Percentiles rank a stretch among this genome's conserved stretches.
phyloP scores from a whole-genome alignment of 2,113 vertebrate genomes.

The Tragelaphus imberbis region DNA sequence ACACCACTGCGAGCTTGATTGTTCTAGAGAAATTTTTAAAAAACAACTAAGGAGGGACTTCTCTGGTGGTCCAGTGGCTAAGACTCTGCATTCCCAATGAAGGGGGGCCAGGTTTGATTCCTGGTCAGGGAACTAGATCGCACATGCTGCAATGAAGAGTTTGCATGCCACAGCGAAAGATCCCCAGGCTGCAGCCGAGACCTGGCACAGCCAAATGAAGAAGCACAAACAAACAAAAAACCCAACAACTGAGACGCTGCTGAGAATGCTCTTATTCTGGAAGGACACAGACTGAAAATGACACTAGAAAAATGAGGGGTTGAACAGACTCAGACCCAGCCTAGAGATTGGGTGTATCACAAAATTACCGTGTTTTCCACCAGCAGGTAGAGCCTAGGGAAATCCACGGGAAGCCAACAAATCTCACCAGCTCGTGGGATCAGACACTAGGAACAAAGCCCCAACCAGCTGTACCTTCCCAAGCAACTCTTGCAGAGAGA shows the following conservation, averaged over 20 bases:
- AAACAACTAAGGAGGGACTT: background rate
- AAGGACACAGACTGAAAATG: background rate
- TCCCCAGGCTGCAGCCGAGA: background rate
- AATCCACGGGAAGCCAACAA: background rate
- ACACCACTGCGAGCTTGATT: background rate
- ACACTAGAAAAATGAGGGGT: background rate
- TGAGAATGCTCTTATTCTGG: background rate
- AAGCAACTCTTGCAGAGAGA: background rate
- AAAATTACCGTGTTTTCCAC: background rate
- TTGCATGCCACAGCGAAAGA: background rate
- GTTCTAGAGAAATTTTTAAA: background rate
- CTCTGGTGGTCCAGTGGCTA: background rate
- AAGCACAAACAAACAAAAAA: background rate
- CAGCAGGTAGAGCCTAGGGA: background rate
- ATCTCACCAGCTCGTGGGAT: background rate
- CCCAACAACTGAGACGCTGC: background rate
- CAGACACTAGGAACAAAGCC: background rate
- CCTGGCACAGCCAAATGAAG: background rate
- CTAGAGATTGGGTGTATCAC: background rate
- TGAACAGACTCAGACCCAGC: background rate
- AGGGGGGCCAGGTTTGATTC: background rate
- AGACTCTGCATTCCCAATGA: background rate
- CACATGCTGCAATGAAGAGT: background rate
- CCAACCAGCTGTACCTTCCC: background rate
- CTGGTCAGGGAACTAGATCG: background rate